Percentiles rank a stretch among this genome's conserved stretches.
Evolutionary conservation across 2,797 vertebrate species (phyloP).

Genomic region (Urophycis tenuis): DNA sequence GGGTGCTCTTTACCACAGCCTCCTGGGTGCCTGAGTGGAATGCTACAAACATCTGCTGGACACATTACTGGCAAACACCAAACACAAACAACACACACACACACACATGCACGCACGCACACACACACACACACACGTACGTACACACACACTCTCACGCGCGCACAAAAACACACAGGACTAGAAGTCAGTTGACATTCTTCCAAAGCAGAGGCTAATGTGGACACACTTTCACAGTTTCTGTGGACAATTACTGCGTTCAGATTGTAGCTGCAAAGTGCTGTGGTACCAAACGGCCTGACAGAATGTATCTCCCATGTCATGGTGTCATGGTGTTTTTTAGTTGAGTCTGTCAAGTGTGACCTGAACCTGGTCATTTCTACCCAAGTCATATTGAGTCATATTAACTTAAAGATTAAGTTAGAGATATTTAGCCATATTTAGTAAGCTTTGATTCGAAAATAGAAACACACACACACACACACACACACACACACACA

Average conservation of each 20-base stretch:
- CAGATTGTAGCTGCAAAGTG: neutral
- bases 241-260: neutral
- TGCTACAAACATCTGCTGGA: conserved; percentile 61
- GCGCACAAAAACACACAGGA: neutral
- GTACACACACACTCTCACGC: neutral
- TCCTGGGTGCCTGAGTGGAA: conserved; percentile 48
- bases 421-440: too few relatives aligned
- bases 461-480: too few relatives aligned
- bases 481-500: too few relatives aligned
- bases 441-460: too few relatives aligned
- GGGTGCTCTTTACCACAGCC: conserved; percentile 42
- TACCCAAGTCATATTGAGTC: too few relatives aligned
- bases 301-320: neutral
- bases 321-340: too few relatives aligned
- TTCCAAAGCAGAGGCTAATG: neutral
- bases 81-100: conserved; percentile 11
- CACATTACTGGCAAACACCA: conserved; percentile 49
- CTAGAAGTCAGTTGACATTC: neutral
- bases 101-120: conserved; percentile 1
- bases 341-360: too few relatives aligned
- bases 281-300: neutral
- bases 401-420: too few relatives aligned
- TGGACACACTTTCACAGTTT: neutral
- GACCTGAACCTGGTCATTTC: too few relatives aligned
- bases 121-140: conserved; percentile 15